A percentile compares a stretch with the other conserved stretches of the same genome.
Conservation (phyloP, 2,113 vertebrate genomes). For the Alouatta palliata region DNA sequence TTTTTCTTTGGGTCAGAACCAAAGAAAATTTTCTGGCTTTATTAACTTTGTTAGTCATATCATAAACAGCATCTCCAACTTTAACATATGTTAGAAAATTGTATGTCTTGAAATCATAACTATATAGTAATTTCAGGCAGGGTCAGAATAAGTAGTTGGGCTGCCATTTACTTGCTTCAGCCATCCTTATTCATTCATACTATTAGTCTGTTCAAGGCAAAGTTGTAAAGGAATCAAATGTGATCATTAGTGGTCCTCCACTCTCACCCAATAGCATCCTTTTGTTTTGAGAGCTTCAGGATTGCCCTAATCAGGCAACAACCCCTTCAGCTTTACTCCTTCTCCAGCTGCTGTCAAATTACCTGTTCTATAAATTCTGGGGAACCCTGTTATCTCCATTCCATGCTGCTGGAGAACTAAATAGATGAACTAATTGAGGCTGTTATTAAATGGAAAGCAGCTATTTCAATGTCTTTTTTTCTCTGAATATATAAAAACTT, state of each 20-base stretch:
- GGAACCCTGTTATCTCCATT: background rate
- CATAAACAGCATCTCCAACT: slow-evolving; percentile 23
- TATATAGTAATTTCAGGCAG: background rate
- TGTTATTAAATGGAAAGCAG: background rate
- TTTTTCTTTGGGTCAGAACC: no score
- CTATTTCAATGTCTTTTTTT: background rate
- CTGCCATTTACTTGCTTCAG: background rate
- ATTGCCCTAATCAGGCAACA: background rate
- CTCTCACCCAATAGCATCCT: background rate
- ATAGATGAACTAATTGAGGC: no score
- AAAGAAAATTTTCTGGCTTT: background rate
- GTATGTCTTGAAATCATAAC: background rate
- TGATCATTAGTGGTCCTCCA: background rate
- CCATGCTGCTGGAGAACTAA: background rate
- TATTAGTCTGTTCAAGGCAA: background rate
- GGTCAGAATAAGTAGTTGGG: background rate
- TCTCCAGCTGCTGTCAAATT: background rate
- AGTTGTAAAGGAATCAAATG: background rate
- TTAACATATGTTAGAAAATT: background rate
- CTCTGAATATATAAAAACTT: background rate
- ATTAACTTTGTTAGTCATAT: background rate
- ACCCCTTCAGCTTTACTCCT: background rate
- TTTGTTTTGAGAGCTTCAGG: background rate
- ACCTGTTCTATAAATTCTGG: background rate
- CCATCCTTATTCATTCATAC: background rate